phyloP scores from a whole-genome alignment of 2,113 vertebrate species.

The Hippolais icterina region DNA sequence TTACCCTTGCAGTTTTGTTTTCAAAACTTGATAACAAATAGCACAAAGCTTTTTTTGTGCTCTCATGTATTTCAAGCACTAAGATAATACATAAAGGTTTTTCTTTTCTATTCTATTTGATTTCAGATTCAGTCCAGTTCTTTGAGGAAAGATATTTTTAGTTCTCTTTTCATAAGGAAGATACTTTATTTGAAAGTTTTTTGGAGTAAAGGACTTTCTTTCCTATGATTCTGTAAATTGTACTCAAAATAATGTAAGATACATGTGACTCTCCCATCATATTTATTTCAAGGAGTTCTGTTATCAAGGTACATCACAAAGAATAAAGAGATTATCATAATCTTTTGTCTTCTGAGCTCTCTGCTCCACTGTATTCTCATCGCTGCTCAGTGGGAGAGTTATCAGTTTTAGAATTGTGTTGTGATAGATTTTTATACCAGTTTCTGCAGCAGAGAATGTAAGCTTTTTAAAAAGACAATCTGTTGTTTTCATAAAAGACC shows the following conservation, averaged over 20 bases:
- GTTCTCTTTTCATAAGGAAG: background rate
- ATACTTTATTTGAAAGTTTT: background rate
- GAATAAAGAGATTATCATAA: background rate
- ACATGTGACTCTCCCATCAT: background rate
- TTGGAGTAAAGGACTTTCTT: background rate
- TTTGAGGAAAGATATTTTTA: background rate
- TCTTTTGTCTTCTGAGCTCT: background rate
- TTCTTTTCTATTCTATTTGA: background rate
- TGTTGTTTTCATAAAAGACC: constrained; percentile 63
- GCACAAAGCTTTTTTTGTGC: background rate
- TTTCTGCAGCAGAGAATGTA: constrained; percentile 40
- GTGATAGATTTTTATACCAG: constrained; percentile 51
- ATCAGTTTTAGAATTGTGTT: constrained; percentile 49
- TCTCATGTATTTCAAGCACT: background rate
- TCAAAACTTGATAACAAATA: background rate
- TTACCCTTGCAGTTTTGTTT: background rate
- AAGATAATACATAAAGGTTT: background rate
- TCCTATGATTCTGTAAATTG: background rate
- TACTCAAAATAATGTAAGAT: background rate
- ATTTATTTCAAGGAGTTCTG: constrained; percentile 18
- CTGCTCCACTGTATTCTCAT: background rate
- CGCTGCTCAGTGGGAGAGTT: constrained; percentile 6
- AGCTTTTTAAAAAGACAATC: constrained; percentile 51
- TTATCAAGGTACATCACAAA: background rate
- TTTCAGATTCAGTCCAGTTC: background rate